Base-by-base conservation (phyloP, 1,140 invertebrate genomes). In the Musca domestica region DNA sequence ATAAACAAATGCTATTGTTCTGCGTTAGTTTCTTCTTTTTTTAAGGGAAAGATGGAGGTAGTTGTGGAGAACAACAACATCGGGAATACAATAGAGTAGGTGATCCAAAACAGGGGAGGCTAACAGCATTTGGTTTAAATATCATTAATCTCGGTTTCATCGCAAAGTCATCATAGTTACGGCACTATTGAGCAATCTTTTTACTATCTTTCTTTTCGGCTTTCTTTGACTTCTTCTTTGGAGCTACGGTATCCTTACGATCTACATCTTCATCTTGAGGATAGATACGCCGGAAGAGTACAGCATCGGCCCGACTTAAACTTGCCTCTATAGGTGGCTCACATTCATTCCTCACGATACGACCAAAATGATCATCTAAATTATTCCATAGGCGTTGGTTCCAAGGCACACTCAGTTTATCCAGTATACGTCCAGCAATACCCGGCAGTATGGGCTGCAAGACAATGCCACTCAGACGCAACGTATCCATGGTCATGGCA, bases 361-460 rank as follows among this genome's bases (percentile, higher is more conserved):
- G n/a, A 41, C 27, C 71, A 67, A 73, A 76, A 64, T 63, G 71
- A 34, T 72, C 58, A 49, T 67, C 68, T 61, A 80, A 69, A 67
- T 87, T 71, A 30, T 75, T 66, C 87, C 89, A 91, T 65, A 51
- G 79, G 69, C 89, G 83, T 69, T 82, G 72, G 46, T 82, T 67
- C 9, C 47, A 34, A 2, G 83, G 83, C 17, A 92, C 83, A 69
- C 83, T 83, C 17, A 93, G 78, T 82, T 89, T 91, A 79, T 90
- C 85, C 64, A 92, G 83, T 65, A 96, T 82, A 70, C 84, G 85
- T 14, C 76, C 75, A 1, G 88, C 81, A 67, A 96, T 76, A 56
- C 84, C 84, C 12, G 97, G 97, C 63, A 95, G 86, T 27, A 98
- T 87, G 1, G 97, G 96, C 73, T 91, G 88, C 20, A 98, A 82